A percentile compares a stretch with the other conserved stretches of the same genome.
Evolutionary conservation across 2,113 vertebrate species (phyloP).

Genomic region (Hipposideros armiger): DNA sequence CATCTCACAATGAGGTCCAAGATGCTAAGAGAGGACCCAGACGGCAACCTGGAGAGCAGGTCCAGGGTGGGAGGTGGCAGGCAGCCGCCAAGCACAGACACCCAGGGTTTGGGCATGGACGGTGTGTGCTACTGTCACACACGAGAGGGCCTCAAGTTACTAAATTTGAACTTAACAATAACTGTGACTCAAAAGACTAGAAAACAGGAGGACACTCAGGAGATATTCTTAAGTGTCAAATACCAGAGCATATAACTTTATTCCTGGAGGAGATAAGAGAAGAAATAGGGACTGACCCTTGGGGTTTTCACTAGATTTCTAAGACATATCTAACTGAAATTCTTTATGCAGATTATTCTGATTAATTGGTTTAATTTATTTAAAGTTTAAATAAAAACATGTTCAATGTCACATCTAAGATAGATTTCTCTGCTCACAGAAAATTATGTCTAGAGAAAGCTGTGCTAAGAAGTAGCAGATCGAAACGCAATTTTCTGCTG

Average conservation of each 20-base stretch:
- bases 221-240: background rate
- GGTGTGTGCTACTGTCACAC: background rate
- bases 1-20: background rate
- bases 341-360: background rate
- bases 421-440: background rate
- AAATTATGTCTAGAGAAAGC: background rate
- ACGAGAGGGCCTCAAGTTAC: background rate
- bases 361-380: background rate
- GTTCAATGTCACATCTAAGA: background rate
- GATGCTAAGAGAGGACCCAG: background rate
- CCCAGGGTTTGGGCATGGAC: too few relatives aligned
- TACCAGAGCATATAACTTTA: rapidly evolving
- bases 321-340: background rate
- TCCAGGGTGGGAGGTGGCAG: rapidly evolving
- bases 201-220: background rate
- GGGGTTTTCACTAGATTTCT: background rate
- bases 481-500: background rate
- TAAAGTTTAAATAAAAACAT: constrained; percentile 20
- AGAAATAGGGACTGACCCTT: too few relatives aligned
- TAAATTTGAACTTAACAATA: background rate
- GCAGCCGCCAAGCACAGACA: background rate
- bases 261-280: background rate
- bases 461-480: background rate
- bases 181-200: background rate
- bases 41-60: background rate